phyloP scores from a whole-genome alignment of 2,888 invertebrate genomes.

The Cephus rjabovi region DNA sequence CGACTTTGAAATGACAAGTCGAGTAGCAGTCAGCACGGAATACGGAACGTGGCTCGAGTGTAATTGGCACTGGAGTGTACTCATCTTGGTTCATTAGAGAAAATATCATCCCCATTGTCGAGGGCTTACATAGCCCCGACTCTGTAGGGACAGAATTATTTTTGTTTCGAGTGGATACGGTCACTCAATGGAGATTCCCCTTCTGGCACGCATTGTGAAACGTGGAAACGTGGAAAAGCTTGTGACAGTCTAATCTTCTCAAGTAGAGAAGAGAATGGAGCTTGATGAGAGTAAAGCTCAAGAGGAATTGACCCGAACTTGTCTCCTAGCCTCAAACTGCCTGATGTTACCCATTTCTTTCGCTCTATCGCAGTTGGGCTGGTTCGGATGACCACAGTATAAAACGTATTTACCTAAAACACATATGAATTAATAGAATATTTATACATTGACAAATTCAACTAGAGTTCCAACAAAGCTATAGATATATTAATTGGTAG shows the following conservation, averaged over 20 bases:
- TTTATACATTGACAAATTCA: neutral
- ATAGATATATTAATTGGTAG: neutral
- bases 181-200: slow-evolving; percentile 58
- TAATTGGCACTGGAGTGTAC: slow-evolving; percentile 66
- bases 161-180: slow-evolving; percentile 66
- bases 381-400: neutral
- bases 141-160: slow-evolving; percentile 60
- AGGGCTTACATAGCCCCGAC: slow-evolving; percentile 54
- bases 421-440: neutral
- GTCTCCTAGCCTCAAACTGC: neutral
- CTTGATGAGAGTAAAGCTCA: slow-evolving; percentile 35
- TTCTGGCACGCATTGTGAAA: slow-evolving; percentile 45
- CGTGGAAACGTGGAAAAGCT: slow-evolving; percentile 58
- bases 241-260: slow-evolving; percentile 63
- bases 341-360: neutral
- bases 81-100: slow-evolving; percentile 67
- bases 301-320: slow-evolving; percentile 25
- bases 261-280: slow-evolving; percentile 58
- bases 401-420: neutral
- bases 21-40: slow-evolving; percentile 51
- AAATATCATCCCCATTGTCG: slow-evolving; percentile 65
- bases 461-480: neutral
- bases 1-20: slow-evolving; percentile 62
- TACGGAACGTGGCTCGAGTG: slow-evolving; percentile 61
- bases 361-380: neutral